Evolutionary conservation across 2,113 vertebrate genomes (phyloP).

Genomic region (Psophia crepitans): DNA sequence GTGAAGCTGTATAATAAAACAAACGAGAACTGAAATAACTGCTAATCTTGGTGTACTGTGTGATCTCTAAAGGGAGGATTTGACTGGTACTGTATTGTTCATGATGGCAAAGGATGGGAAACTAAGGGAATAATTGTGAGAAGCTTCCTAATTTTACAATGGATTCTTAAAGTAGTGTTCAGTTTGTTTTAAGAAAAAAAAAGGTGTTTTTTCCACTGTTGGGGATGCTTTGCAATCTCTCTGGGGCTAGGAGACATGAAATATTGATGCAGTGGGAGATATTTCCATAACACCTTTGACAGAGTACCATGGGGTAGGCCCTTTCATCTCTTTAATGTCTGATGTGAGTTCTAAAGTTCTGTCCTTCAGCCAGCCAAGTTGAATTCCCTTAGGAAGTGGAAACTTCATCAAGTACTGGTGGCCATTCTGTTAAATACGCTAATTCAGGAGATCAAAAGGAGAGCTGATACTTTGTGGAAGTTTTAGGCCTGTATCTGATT

Average conservation of each 20-base stretch:
- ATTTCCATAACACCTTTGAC: slow-evolving; percentile 16
- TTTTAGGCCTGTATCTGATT: background rate
- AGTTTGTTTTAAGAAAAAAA: background rate
- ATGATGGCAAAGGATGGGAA: background rate
- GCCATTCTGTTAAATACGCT: background rate
- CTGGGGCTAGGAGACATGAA: background rate
- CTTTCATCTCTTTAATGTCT: slow-evolving; percentile 10
- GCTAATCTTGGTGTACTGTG: background rate
- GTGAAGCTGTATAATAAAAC: background rate
- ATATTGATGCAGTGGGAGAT: slow-evolving; percentile 16
- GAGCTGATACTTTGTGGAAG: background rate
- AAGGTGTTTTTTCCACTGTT: background rate
- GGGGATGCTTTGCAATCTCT: background rate
- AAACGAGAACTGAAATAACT: background rate
- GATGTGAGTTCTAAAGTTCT: background rate
- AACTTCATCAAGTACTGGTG: background rate
- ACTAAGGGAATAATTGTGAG: background rate
- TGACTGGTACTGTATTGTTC: background rate
- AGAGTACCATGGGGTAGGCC: background rate
- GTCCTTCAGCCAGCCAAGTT: background rate
- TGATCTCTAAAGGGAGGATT: background rate
- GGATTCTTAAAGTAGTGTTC: background rate
- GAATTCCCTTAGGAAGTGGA: background rate
- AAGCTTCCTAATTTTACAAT: background rate
- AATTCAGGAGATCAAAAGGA: background rate